A percentile compares a stretch with the other conserved stretches of the same genome.
Evolutionary conservation across 2,888 invertebrate species (phyloP).

Genomic region (Lagria hirta): DNA sequence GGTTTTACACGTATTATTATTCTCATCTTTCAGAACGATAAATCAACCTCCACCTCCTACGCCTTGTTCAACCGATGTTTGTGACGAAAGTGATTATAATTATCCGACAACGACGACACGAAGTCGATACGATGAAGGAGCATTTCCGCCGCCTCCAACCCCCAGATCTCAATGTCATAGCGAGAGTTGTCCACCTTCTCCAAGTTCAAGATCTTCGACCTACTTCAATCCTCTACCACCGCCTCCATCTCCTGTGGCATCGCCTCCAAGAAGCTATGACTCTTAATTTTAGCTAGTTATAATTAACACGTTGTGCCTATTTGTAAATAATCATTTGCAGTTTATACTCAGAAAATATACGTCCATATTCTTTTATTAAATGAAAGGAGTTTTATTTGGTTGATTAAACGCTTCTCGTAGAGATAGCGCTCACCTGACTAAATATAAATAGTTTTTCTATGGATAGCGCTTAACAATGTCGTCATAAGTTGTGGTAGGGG

Average conservation of each 20-base stretch:
- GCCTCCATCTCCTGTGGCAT: constrained; percentile 80
- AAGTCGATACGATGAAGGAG: constrained; percentile 66
- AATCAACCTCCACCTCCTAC: constrained; percentile 91
- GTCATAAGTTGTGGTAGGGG: too few relatives aligned
- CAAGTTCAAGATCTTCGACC: constrained; percentile 74
- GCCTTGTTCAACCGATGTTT: constrained; percentile 92
- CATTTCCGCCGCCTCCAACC: constrained; percentile 75
- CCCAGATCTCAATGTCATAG: constrained; percentile 75
- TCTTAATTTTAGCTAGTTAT: constrained; percentile 29
- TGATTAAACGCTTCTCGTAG: too few relatives aligned
- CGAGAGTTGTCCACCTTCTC: constrained; percentile 68
- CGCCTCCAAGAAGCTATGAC: constrained; percentile 57
- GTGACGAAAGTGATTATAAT: constrained; percentile 83
- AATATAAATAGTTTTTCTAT: too few relatives aligned
- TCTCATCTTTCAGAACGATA: constrained; percentile 64
- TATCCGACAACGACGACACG: constrained; percentile 65
- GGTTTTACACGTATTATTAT: constrained; percentile 67
- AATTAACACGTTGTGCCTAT: too few relatives aligned
- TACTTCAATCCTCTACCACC: constrained; percentile 81
- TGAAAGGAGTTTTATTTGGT: too few relatives aligned
- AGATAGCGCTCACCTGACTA: too few relatives aligned
- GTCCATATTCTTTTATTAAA: too few relatives aligned
- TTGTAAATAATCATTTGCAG: too few relatives aligned
- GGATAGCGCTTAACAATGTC: too few relatives aligned
- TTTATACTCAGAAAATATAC: too few relatives aligned